Conservation (phyloP, 2,888 invertebrate genomes). For the Exocentrus adspersus region DNA sequence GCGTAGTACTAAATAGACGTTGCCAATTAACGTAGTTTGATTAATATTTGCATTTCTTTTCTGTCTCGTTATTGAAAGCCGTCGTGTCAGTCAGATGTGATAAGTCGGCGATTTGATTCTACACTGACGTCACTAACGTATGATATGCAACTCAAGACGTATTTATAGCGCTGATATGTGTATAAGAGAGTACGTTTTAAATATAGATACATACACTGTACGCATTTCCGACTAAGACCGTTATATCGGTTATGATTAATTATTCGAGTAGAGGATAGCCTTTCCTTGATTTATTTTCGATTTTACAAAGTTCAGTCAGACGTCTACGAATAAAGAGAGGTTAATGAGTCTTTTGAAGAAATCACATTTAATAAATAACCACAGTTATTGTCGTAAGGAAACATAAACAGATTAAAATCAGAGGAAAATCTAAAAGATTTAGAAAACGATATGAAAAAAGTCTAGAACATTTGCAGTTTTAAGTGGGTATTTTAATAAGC, state of each 20-base stretch:
- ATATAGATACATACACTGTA: constrained; percentile 44
- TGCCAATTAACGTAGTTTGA: too few species aligned
- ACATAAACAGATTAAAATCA: too few species aligned
- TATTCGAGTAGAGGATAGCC: neutral
- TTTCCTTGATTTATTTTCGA: constrained; percentile 9
- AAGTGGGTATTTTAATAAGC: too few species aligned
- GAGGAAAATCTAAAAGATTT: too few species aligned
- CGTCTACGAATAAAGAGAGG: too few species aligned
- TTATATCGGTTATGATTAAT: constrained; percentile 27
- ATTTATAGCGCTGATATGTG: constrained; percentile 49
- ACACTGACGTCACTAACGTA: constrained; percentile 46
- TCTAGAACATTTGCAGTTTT: too few species aligned
- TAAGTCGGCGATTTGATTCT: constrained; percentile 32
- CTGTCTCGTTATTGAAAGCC: neutral
- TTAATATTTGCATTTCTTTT: constrained; percentile 1
- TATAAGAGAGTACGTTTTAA: constrained; percentile 47
- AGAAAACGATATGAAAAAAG: too few species aligned
- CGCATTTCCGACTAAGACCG: constrained; percentile 41
- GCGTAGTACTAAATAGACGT: too few species aligned
- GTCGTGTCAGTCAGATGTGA: constrained; percentile 23
- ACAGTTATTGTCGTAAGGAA: too few species aligned
- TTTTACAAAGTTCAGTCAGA: too few species aligned
- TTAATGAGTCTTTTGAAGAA: too few species aligned
- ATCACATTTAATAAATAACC: too few species aligned
- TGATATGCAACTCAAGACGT: constrained; percentile 49